A percentile compares a stretch with the other conserved stretches of the same genome.
These are phyloP conservation scores for Petrolisthes manimaculis DNA, from an alignment of 2,888 invertebrate species.

Conservation along the genomic window DNA sequence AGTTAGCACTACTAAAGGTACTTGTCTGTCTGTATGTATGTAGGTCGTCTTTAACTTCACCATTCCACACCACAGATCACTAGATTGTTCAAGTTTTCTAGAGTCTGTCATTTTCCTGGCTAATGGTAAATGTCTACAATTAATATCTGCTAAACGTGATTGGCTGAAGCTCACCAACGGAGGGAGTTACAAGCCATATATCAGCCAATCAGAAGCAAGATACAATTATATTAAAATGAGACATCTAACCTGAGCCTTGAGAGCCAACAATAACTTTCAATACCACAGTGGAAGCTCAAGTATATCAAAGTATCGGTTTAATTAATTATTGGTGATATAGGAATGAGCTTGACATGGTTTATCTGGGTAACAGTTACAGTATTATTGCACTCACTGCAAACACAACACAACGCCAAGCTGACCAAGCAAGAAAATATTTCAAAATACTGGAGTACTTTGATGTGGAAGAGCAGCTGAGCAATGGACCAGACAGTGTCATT, in stretches of 20 bases:
- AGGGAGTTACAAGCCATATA: too few relatives aligned
- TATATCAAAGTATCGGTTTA: constrained; percentile 37
- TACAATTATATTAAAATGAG: too few relatives aligned
- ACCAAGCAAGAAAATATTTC: neutral
- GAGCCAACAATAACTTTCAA: constrained; percentile 46
- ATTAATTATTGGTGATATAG: neutral
- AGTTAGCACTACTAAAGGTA: too few relatives aligned
- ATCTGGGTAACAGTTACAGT: neutral
- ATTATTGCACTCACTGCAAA: constrained; percentile 27
- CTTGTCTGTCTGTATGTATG: too few relatives aligned
- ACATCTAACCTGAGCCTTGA: too few relatives aligned
- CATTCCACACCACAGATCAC: too few relatives aligned
- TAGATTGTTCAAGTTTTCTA: too few relatives aligned
- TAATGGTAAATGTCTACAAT: too few relatives aligned
- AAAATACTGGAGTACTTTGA: constrained; percentile 26
- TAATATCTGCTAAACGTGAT: too few relatives aligned
- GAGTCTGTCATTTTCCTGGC: neutral
- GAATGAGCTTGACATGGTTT: neutral
- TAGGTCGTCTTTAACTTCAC: too few relatives aligned
- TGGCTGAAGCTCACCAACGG: too few relatives aligned
- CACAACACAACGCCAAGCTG: neutral
- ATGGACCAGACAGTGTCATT: constrained; percentile 14
- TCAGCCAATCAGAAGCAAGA: too few relatives aligned
- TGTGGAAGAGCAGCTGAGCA: constrained; percentile 55
- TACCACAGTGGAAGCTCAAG: constrained; percentile 60